Percentiles rank a stretch among this genome's conserved stretches.
Conservation (phyloP, 1,140 invertebrate genomes). For the Brachystomella parvula region DNA sequence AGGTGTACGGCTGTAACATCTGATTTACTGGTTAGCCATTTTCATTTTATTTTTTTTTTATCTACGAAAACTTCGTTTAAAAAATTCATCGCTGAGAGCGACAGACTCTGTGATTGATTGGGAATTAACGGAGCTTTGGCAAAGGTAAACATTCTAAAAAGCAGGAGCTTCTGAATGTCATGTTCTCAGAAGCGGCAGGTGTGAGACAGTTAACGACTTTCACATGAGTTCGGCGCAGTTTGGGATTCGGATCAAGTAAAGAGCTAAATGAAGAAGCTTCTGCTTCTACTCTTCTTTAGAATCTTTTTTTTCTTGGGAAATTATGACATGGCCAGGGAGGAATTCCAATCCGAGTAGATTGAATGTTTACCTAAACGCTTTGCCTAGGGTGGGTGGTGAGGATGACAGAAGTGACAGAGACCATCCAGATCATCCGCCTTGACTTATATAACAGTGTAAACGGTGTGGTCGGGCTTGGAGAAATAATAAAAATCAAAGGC, state of each 20-base stretch:
- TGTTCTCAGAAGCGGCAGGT: no score
- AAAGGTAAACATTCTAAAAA: no score
- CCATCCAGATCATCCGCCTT: not conserved
- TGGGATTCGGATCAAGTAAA: not conserved
- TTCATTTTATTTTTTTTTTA: no score
- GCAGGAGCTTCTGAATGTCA: no score
- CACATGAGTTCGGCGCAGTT: not conserved
- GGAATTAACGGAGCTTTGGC: no score
- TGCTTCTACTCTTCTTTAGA: not conserved
- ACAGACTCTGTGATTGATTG: no score
- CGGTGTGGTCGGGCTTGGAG: not conserved
- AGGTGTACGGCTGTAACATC: no score
- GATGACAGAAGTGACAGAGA: constrained; percentile 12
- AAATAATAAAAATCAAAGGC: not conserved
- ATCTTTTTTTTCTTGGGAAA: constrained; percentile 1
- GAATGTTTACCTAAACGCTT: constrained; percentile 9
- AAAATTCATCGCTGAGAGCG: no score
- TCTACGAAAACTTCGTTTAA: no score
- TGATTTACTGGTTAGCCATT: no score
- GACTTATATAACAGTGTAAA: not conserved
- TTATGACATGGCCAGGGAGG: not conserved
- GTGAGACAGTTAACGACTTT: not conserved
- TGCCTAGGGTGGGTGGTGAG: not conserved
- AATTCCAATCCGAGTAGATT: not conserved
- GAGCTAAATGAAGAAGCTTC: not conserved